Conservation (phyloP, 2,797 vertebrate genomes). For the Thripadectes ignobilis region DNA sequence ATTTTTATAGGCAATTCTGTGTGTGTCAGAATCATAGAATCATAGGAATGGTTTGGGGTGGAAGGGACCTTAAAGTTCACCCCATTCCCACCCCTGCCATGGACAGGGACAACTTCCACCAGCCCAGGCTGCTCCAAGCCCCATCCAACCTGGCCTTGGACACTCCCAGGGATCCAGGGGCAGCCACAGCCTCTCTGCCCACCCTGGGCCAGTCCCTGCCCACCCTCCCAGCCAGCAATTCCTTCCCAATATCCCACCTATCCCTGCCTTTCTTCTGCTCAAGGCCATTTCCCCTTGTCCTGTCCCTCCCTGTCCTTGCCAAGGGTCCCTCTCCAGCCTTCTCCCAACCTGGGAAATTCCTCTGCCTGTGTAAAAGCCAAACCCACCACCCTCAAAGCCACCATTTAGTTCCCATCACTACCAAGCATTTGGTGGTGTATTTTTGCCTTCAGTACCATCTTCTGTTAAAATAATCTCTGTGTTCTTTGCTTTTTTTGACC, state of each 20-base stretch:
- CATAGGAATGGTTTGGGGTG: background rate
- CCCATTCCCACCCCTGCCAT: background rate
- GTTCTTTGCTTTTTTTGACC: background rate
- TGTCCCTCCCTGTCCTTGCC: background rate
- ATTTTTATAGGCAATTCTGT: background rate
- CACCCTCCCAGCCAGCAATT: fast-evolving
- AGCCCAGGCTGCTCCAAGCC: background rate
- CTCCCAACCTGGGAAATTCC: background rate
- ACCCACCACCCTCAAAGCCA: background rate
- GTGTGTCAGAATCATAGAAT: background rate
- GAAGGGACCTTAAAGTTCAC: background rate
- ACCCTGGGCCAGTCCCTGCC: background rate
- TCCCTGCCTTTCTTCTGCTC: background rate
- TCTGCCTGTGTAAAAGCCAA: background rate
- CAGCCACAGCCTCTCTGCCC: background rate
- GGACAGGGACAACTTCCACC: background rate
- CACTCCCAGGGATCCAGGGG: background rate
- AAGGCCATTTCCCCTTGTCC: background rate
- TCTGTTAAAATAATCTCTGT: background rate
- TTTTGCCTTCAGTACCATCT: background rate
- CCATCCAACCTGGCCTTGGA: background rate
- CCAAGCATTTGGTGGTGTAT: background rate
- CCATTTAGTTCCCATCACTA: background rate
- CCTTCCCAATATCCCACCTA: background rate
- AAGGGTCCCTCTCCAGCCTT: background rate